A percentile compares a stretch with the other conserved stretches of the same genome.
These are phyloP conservation scores for Tachystola acroxantha DNA, from an alignment of 2,888 invertebrate species.

Conservation along the genomic window DNA sequence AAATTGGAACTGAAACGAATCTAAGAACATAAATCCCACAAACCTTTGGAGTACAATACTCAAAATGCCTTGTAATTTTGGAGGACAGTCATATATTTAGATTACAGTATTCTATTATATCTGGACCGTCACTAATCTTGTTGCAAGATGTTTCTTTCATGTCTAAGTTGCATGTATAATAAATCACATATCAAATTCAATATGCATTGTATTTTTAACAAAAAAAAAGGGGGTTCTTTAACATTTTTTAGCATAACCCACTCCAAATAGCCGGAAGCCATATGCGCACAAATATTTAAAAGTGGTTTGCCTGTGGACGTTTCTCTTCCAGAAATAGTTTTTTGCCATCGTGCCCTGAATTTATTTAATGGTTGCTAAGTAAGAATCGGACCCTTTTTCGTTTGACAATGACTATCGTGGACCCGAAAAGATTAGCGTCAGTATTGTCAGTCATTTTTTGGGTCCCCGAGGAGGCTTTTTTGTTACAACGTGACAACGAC, in stretches of 20 bases:
- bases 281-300: conserved; percentile 74
- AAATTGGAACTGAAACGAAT: background rate
- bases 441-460: conserved; percentile 65
- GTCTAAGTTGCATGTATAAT: conserved; percentile 25
- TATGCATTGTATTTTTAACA: conserved; percentile 34
- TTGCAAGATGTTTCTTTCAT: conserved; percentile 22
- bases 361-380: conserved; percentile 75
- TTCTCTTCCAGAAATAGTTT: conserved; percentile 43
- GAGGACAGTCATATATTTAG: conserved; percentile 36
- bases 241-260: conserved; percentile 72
- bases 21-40: background rate
- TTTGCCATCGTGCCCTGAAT: conserved; percentile 47
- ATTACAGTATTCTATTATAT: conserved; percentile 24
- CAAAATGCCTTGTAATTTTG: conserved; percentile 15
- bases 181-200: conserved; percentile 49
- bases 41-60: background rate
- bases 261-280: conserved; percentile 75
- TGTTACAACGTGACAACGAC: conserved; percentile 54
- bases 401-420: conserved; percentile 57
- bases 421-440: conserved; percentile 66
- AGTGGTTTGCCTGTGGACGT: conserved; percentile 59
- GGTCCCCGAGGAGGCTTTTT: conserved; percentile 36
- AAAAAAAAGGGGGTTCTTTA: conserved; percentile 38
- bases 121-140: conserved; percentile 32
- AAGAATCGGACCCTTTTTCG: conserved; percentile 60